Base-by-base conservation (phyloP, 1,140 invertebrate species). In the Drosophila equinoxialis region DNA sequence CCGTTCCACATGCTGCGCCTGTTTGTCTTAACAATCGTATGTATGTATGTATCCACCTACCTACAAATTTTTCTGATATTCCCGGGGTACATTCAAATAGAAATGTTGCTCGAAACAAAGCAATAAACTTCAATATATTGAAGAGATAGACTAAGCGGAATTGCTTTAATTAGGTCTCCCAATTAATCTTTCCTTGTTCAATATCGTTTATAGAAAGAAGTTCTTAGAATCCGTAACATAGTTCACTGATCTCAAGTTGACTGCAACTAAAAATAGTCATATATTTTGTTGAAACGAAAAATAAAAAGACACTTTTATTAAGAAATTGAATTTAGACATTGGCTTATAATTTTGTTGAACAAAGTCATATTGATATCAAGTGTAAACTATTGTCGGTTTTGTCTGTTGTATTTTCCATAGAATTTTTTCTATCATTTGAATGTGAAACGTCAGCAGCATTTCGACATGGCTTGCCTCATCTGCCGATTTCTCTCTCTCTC, bases 391-490 rank as follows among this genome's bases (percentile, higher is more conserved):
- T 37, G 57, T 39, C 35, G 35, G 57, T 59, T 35, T 66, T 23
- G 2, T 30, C 48, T 26, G 23, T 37, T 30, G 30, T 37, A 55
- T 30, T 61, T 1, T 1, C 17, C 11, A 59, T 62, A 65, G 68
- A 68, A 35, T 74, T 69, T 66, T 83, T 62, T 57, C 55, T 70
- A 74, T 61, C 68, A 87, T 90, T 90, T 87, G 87, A 84, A 90
- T 90, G 80, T 90, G 82, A 90, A 87, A 90, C 78, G 82, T 90
- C 87, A 90, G 82, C 89, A 77, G 76, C 80, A 86, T 80, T 75
- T 72, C 72, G 79, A 65, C 79, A 74, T 63, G 72, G 68, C 69
- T 73, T 68, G 77, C 58, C 78, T 68, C 60, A 39, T 63, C 37
- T 63, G 33, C 42, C 58, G 59, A 51, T 35, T 60, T 71, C 58